phyloP scores from a whole-genome alignment of 2,888 invertebrate species.

The Epinotia brunnichana region DNA sequence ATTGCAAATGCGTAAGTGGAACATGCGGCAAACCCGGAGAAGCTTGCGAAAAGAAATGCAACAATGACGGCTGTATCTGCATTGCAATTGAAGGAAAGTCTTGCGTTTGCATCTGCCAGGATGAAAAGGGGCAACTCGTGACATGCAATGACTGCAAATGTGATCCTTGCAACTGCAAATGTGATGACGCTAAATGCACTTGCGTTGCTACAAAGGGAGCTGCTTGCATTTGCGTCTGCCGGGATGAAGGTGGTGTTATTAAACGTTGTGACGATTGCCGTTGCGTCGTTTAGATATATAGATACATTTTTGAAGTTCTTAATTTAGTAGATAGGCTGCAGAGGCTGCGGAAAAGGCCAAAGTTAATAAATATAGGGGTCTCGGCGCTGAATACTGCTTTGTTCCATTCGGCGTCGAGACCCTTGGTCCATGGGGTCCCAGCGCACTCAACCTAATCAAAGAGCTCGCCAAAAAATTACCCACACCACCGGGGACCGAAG shows the following conservation, averaged over 20 bases:
- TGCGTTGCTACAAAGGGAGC: too few species aligned
- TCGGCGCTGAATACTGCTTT: too few species aligned
- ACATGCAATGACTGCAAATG: slow-evolving; percentile 49
- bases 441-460: too few species aligned
- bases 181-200: slow-evolving; percentile 55
- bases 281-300: not conserved
- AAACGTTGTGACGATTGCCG: slow-evolving; percentile 31
- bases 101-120: slow-evolving; percentile 50
- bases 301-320: too few species aligned
- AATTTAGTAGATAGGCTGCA: too few species aligned
- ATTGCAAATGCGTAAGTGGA: slow-evolving; percentile 35
- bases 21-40: slow-evolving; percentile 9
- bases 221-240: slow-evolving; percentile 56
- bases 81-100: slow-evolving; percentile 49
- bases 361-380: too few species aligned
- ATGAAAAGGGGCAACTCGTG: slow-evolving; percentile 48
- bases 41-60: slow-evolving; percentile 36
- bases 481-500: too few species aligned
- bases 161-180: slow-evolving; percentile 42
- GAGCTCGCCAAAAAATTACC: too few species aligned
- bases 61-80: slow-evolving; percentile 46
- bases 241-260: slow-evolving; percentile 34
- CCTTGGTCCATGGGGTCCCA: too few species aligned
- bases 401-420: too few species aligned
- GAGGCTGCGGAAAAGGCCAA: too few species aligned